Conservation (phyloP, 2,888 invertebrate genomes). For the Polydesmus complanatus region DNA sequence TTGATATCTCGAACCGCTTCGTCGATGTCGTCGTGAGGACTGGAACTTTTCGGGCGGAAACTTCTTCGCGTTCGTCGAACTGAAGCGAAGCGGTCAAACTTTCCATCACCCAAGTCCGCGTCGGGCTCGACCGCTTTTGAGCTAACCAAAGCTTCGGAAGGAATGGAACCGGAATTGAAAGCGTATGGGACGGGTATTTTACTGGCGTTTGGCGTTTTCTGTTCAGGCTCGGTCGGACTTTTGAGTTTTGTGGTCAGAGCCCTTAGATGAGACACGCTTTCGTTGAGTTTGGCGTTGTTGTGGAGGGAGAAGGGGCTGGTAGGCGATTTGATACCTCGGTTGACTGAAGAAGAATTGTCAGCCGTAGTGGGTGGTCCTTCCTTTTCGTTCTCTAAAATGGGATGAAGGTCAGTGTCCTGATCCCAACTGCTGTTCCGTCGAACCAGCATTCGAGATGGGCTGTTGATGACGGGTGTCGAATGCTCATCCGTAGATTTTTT, state of each 20-base stretch:
- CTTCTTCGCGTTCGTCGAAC: conserved; percentile 67
- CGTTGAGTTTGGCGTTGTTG: not conserved
- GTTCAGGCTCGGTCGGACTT: not conserved
- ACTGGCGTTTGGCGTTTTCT: not conserved
- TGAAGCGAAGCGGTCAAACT: conserved; percentile 71
- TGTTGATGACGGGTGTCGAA: not conserved
- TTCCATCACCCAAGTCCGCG: conserved; percentile 44
- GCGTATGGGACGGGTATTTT: not conserved
- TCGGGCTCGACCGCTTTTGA: too few species aligned
- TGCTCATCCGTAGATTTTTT: not conserved
- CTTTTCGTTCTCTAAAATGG: conserved; percentile 6
- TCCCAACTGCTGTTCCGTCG: not conserved
- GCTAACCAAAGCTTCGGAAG: too few species aligned
- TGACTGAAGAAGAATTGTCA: conserved; percentile 3
- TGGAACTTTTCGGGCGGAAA: conserved; percentile 11
- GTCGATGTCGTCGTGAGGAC: conserved; percentile 13
- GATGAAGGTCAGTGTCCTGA: not conserved
- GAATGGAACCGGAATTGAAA: too few species aligned
- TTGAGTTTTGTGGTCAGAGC: not conserved
- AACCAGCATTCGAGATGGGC: not conserved
- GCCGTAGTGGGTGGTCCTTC: conserved; percentile 1
- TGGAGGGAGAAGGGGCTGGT: too few species aligned
- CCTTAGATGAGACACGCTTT: not conserved
- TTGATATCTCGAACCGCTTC: conserved; percentile 16
- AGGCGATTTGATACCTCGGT: not conserved